These are phyloP conservation scores for Petrolisthes cinctipes DNA, from an alignment of 2,888 invertebrate species.

Conservation along the genomic window DNA sequence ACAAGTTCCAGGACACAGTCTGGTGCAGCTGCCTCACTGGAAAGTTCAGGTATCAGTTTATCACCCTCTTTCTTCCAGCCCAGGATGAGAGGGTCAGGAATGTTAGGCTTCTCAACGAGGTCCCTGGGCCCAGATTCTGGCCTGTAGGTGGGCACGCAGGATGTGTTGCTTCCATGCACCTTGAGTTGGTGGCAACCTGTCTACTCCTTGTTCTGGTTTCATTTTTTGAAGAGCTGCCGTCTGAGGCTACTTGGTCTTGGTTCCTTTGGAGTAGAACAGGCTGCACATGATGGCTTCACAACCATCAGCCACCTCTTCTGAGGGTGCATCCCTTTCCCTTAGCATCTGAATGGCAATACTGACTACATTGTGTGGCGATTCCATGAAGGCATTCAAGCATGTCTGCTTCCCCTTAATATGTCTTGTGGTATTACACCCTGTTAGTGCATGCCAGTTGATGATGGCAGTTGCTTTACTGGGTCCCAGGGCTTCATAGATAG, in stretches of 20 bases:
- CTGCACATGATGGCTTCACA: slow-evolving; percentile 18
- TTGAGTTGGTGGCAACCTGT: slow-evolving; percentile 14
- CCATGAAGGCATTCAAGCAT: slow-evolving; percentile 23
- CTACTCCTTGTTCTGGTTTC: slow-evolving; percentile 14
- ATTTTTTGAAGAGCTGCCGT: slow-evolving; percentile 7
- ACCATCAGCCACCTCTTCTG: neutral
- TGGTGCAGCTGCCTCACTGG: slow-evolving; percentile 9
- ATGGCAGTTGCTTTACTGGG: slow-evolving; percentile 5
- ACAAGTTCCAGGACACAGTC: slow-evolving; percentile 7
- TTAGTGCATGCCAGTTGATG: slow-evolving; percentile 31
- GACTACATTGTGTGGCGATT: neutral
- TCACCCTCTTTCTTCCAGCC: slow-evolving; percentile 7
- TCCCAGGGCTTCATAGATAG: slow-evolving; percentile 24
- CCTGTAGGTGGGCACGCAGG: slow-evolving; percentile 13
- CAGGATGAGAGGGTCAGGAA: slow-evolving; percentile 17
- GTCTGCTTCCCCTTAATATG: slow-evolving; percentile 23
- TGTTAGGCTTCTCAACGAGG: slow-evolving; percentile 7
- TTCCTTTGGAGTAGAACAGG: slow-evolving; percentile 19
- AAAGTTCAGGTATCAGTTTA: slow-evolving; percentile 10
- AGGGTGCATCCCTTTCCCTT: slow-evolving; percentile 5
- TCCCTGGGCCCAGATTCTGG: slow-evolving; percentile 3
- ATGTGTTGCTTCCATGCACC: slow-evolving; percentile 24
- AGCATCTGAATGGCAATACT: neutral
- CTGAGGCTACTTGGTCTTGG: neutral
- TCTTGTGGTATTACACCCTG: slow-evolving; percentile 18